Base-by-base conservation (phyloP, 2,113 vertebrate species). In the Poicephalus gulielmi region DNA sequence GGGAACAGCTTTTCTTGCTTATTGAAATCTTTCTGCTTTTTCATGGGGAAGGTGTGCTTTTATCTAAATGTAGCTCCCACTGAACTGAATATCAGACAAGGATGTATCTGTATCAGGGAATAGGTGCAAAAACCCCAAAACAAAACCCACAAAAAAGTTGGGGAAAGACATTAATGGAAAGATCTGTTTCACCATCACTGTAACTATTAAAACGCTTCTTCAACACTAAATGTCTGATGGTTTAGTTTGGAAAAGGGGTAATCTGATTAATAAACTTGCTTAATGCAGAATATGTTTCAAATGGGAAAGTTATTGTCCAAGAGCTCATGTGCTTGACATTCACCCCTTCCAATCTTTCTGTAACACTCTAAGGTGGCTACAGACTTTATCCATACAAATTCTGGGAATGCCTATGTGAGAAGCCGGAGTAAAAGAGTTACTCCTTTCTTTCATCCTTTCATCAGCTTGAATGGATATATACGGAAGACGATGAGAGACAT, bases 171-270 rank as follows among this genome's bases (percentile, higher is more conserved):
- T 25, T 35, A 64, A 53, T 11, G 11, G 19, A 35, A 75, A 79
- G 9, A 24, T 35, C 30, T 70, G 7, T 79, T 79, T 60, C 44
- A 30, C 7, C 20, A 13, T 44, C 49, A 37, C 6, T 18, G 7
- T 44, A 8, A 44, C n/a, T 47, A 10, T 70, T 17, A 59, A 64
- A 78, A 74, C 55, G 3, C 10, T 78, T 73, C 43, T 79, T 86
- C 5, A 3, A 5, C 13, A 13, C 13, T 55, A 23, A 70, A 41
- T 0, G 0, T 41, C 27, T 46, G 3, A 15, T 69, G 23, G 12
- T 71, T 67, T 37, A 44, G 2, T 70, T 57, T 57, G 41, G 35
- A 76, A 39, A 10, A 52, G 6, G 23, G 23, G 27, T 83, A 49
- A 7, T 3, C 17, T 33, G 16, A 27, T 15, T 83, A 67, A 60